Evolutionary conservation across 92 coral and sea anemone genomes (phyloP), one percentile per base, ranked within the genome.

Genomic region (Phenganax marumi): DNA sequence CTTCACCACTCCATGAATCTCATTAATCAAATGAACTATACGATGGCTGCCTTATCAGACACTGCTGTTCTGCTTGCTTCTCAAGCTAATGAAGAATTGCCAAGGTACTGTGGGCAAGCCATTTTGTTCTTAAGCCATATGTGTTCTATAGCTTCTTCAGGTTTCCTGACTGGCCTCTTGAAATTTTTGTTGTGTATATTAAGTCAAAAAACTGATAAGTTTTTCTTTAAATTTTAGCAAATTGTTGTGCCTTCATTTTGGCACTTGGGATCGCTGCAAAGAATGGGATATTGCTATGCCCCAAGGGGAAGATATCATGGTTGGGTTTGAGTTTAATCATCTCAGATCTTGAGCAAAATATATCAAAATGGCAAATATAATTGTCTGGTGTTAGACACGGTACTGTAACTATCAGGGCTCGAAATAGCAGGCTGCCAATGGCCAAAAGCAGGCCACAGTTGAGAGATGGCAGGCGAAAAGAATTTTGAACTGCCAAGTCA

Each of bases 261-360:
- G 98, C 70, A 91, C 93, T 73, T 92, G 98, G 98, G 98, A 92
- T 82, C 93, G 92, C 66, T 92, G 92, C 53, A 95, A 92, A 70
- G 97, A 95, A 71, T 95, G 98, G 98, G 84, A 85, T 51, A 88
- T 92, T 60, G 86, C 87, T 49, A 52, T 95, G 81, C 96, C 97
- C 22, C 52, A 81, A 68, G 94, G 86, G 60, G 98, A 95, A 86
- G 88, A 91, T 54, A 92, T 95, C 43, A 88, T 89, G 88, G 98
- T 94, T 69, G 14, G 47, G 10, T 17, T 14, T 7, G 19, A 12
- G n/a, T 25, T 6, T 16, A 75, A 16, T 24, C 6, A 21, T 16
- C 17, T 68, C 17, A 14, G 49, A 7, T 58, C 16, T 58, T 18
- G 8, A 58, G 22, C 8, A 58, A 6, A 58, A 5, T 58, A 16